These are phyloP conservation scores for Caenorhabditis sp. DNA, from an alignment of 2,888 invertebrate genomes.

Conservation along the genomic window DNA sequence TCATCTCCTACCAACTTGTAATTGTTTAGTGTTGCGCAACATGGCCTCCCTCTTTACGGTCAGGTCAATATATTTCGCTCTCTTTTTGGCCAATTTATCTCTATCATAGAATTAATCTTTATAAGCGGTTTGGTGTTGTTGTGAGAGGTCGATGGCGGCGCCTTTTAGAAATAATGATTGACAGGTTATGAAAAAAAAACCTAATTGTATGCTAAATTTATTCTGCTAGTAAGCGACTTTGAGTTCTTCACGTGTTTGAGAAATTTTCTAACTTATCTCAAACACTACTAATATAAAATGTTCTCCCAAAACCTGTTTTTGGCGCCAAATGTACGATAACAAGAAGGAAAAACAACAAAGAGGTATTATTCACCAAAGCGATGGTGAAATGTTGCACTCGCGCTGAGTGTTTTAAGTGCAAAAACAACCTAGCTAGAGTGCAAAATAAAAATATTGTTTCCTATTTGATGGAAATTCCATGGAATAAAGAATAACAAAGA, in stretches of 20 bases:
- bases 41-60: neutral
- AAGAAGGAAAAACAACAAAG: slow-evolving; percentile 1
- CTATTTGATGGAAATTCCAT: too few relatives aligned
- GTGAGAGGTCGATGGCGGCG: neutral
- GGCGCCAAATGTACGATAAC: neutral
- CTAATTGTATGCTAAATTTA: too few relatives aligned
- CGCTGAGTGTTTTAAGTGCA: neutral
- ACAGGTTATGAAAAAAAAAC: neutral
- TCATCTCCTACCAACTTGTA: neutral
- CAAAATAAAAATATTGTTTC: too few relatives aligned
- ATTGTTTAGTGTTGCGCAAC: neutral
- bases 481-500: too few relatives aligned
- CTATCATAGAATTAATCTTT: neutral
- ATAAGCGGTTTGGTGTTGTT: neutral
- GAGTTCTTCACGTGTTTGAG: too few relatives aligned
- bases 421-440: too few relatives aligned
- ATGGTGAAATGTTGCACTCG: neutral
- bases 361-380: neutral
- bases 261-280: too few relatives aligned
- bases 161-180: neutral
- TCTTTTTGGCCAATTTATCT: neutral
- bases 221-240: too few relatives aligned
- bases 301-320: neutral
- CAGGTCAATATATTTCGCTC: neutral
- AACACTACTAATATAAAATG: too few relatives aligned